These are phyloP conservation scores for Progne subis DNA, from an alignment of 2,113 vertebrate genomes.

Conservation along the genomic window DNA sequence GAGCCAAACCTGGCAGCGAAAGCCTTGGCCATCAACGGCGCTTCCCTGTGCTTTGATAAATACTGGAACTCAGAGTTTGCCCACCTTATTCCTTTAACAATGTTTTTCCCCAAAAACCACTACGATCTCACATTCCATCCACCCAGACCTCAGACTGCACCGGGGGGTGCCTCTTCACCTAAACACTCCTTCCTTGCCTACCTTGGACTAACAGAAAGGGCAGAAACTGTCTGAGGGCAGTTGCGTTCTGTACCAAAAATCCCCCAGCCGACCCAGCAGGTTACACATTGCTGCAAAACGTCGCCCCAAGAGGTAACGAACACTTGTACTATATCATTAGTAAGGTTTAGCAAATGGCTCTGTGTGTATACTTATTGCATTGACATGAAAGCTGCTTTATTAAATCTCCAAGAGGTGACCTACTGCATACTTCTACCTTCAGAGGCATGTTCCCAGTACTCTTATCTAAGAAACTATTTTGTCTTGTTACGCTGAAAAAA, in stretches of 20 bases:
- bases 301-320: constrained; percentile 64
- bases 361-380: constrained; percentile 89
- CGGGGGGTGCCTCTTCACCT: constrained; percentile 80
- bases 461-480: constrained; percentile 69
- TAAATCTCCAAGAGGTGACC: constrained; percentile 79
- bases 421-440: constrained; percentile 76
- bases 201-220: constrained; percentile 93
- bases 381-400: constrained; percentile 96
- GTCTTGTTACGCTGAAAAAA: constrained; percentile 68
- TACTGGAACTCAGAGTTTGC: constrained; percentile 93
- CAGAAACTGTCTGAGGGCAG: constrained; percentile 90
- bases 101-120: constrained; percentile 90
- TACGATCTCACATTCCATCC: constrained; percentile 90
- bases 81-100: constrained; percentile 97
- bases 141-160: constrained; percentile 81
- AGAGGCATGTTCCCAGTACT: constrained; percentile 74
- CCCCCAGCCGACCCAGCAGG: constrained; percentile 70
- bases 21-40: constrained; percentile 80
- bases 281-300: constrained; percentile 79
- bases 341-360: constrained; percentile 81
- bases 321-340: constrained; percentile 79
- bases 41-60: constrained; percentile 83
- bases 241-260: constrained; percentile 77
- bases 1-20: constrained; percentile 76
- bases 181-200: constrained; percentile 99